phyloP scores from a whole-genome alignment of 2,888 invertebrate genomes.

The Dromius quadrimaculatus region DNA sequence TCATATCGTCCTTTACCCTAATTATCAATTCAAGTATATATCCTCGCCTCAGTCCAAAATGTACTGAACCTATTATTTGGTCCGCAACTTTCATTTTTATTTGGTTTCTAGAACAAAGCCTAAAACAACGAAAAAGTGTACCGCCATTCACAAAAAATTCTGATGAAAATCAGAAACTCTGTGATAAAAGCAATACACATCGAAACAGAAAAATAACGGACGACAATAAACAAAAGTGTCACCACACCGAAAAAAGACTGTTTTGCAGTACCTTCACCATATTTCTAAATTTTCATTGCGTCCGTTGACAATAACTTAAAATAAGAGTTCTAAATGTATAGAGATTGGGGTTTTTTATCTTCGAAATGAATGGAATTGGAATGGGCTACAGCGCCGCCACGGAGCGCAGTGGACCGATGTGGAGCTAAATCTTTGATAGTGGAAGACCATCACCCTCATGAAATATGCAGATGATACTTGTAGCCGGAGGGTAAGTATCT shows the following conservation, averaged over 20 bases:
- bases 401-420: constrained; percentile 17
- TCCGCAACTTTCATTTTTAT: not conserved
- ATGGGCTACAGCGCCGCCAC: constrained; percentile 12
- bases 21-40: no score
- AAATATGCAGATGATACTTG: constrained; percentile 72
- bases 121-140: constrained; percentile 26
- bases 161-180: constrained; percentile 26
- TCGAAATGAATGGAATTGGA: constrained; percentile 18
- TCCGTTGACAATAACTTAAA: constrained; percentile 48
- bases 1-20: no score
- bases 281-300: constrained; percentile 44
- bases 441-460: constrained; percentile 61
- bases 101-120: constrained; percentile 10
- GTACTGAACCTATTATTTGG: constrained; percentile 10
- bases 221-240: constrained; percentile 41
- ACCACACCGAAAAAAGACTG: constrained; percentile 26
- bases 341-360: constrained; percentile 18
- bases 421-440: constrained; percentile 41
- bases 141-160: constrained; percentile 17
- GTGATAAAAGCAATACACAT: constrained; percentile 51
- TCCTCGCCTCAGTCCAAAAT: no score
- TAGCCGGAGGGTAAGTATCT: constrained; percentile 68
- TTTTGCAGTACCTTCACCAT: constrained; percentile 22
- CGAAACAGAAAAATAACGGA: constrained; percentile 42
- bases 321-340: constrained; percentile 14